Percentiles rank a stretch among this genome's conserved stretches.
Evolutionary conservation across 2,888 invertebrate genomes (phyloP).

Genomic region (Dicranocentrus wangi): DNA sequence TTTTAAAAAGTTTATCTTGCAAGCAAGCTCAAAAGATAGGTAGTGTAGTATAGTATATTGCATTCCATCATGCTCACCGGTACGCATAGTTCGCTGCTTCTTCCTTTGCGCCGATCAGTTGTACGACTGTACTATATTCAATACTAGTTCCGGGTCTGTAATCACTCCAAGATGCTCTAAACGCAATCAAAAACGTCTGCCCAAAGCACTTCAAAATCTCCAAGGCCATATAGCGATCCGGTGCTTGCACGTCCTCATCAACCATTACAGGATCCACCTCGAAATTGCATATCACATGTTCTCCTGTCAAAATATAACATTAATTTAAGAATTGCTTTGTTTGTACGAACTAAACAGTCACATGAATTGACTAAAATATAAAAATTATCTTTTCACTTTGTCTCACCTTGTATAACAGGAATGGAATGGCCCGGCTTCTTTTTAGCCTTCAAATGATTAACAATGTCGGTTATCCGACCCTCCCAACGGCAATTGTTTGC

Average conservation of each 20-base stretch:
- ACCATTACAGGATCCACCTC: background rate
- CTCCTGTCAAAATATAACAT: constrained; percentile 30
- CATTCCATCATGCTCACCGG: constrained; percentile 17
- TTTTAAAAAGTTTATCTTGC: background rate
- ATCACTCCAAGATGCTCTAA: background rate
- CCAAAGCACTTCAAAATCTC: constrained; percentile 29
- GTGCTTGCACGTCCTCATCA: background rate
- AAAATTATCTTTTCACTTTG: background rate
- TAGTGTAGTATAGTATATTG: background rate
- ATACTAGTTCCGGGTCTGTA: background rate
- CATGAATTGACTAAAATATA: background rate
- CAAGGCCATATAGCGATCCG: background rate
- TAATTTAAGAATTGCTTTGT: background rate
- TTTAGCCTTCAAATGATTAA: constrained; percentile 34
- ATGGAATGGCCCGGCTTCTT: background rate
- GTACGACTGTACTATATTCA: constrained; percentile 39
- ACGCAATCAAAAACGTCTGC: constrained; percentile 22
- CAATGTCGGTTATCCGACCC: constrained; percentile 33
- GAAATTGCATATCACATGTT: constrained; percentile 21
- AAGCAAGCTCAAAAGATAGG: too few relatives aligned
- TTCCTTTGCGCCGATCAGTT: constrained; percentile 22
- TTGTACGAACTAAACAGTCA: background rate
- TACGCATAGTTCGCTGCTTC: constrained; percentile 33
- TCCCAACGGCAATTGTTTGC: constrained; percentile 16
- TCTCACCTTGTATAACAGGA: constrained; percentile 27